Evolutionary conservation across 1,140 invertebrate genomes (phyloP).

Genomic region (Ostrea edulis): DNA sequence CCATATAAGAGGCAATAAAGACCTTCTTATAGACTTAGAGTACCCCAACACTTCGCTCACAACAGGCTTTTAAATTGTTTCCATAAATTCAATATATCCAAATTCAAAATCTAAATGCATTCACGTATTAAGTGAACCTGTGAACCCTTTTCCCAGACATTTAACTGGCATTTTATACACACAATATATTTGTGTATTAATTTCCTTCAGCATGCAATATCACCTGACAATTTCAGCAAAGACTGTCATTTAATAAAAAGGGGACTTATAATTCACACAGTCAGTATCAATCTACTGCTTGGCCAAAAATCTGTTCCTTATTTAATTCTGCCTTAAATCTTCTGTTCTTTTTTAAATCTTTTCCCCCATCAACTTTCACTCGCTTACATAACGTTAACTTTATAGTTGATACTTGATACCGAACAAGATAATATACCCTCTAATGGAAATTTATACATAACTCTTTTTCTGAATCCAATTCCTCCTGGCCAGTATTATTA

Average conservation of each 20-base stretch:
- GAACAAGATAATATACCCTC: background rate
- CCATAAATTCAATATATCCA: background rate
- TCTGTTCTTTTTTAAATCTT: no score
- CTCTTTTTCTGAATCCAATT: background rate
- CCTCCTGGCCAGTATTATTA: background rate
- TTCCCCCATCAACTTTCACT: no score
- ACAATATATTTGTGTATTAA: background rate
- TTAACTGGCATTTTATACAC: conserved; percentile 11
- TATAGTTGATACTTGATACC: no score
- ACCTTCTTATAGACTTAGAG: background rate
- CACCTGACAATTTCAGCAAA: no score
- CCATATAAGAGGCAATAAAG: background rate
- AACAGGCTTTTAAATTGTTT: background rate
- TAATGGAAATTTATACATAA: background rate
- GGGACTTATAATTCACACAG: no score
- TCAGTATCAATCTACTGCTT: no score
- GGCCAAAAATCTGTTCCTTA: no score
- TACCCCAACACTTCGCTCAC: background rate
- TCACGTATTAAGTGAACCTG: background rate
- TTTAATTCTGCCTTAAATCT: no score
- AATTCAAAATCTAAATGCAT: conserved; percentile 1
- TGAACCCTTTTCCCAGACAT: background rate
- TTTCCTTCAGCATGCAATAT: background rate
- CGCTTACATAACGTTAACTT: background rate
- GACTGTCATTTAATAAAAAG: no score